phyloP scores from a whole-genome alignment of 2,888 invertebrate genomes.

The Volucella zonaria region DNA sequence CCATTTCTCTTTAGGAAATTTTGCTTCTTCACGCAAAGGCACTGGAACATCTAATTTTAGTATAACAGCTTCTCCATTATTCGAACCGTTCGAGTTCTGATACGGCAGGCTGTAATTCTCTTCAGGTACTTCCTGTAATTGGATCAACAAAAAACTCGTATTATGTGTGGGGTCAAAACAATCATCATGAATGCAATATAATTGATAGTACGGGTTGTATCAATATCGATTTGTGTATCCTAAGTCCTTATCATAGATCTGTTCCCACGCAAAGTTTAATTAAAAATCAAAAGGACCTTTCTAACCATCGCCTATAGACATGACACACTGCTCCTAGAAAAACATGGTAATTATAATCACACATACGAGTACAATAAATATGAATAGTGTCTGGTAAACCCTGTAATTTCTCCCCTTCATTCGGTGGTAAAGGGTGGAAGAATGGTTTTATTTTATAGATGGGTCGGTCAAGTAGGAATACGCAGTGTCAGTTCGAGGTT shows the following conservation, averaged over 20 bases:
- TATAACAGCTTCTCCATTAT: slow-evolving; percentile 81
- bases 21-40: slow-evolving; percentile 88
- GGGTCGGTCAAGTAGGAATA: slow-evolving; percentile 37
- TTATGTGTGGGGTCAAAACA: slow-evolving; percentile 5
- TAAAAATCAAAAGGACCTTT: slow-evolving; percentile 34
- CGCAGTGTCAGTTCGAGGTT: slow-evolving; percentile 56
- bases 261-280: slow-evolving; percentile 45
- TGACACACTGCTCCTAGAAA: neutral
- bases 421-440: neutral
- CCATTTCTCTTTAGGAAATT: slow-evolving; percentile 93
- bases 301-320: neutral
- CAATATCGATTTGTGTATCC: slow-evolving; percentile 30
- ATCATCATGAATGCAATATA: neutral
- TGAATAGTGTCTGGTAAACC: slow-evolving; percentile 10
- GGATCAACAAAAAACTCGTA: slow-evolving; percentile 42
- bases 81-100: slow-evolving; percentile 75
- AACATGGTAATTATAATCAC: slow-evolving; percentile 40
- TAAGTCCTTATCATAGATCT: slow-evolving; percentile 13
- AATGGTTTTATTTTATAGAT: slow-evolving; percentile 32
- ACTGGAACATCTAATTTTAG: slow-evolving; percentile 87
- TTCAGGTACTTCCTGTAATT: slow-evolving; percentile 77
- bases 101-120: slow-evolving; percentile 77
- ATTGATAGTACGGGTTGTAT: neutral
- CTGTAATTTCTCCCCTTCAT: slow-evolving; percentile 8
- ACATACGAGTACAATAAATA: too few species aligned